Evolutionary conservation across 2,888 invertebrate genomes (phyloP), one percentile per base, ranked within the genome.

Genomic region (Colletes collaris): DNA sequence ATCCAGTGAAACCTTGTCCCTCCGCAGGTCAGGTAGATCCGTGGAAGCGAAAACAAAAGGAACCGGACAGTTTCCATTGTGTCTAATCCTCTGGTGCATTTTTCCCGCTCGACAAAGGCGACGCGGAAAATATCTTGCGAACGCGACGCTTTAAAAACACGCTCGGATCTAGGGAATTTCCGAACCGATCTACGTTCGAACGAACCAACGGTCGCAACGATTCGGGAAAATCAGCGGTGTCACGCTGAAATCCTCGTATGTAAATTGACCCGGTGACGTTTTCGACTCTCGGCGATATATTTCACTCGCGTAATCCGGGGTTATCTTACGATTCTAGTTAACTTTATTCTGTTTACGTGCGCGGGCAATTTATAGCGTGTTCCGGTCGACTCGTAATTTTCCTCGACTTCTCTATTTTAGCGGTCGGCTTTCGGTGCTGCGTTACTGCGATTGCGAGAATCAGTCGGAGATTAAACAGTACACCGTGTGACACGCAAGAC

Each of bases 311-410:
- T 62, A 74, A 74, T 69, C 52, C 68, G 7, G 35, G 11, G 53
- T 46, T 64, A 68, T 75, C 52, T 55, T 58, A 60, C 68, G 63
- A 56, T 55, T 56, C 49, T n/a, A 7, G 58, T 64, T 55, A 70
- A 75, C 69, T 75, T 76, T 66, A 76, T 66, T 76, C 66, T 55
- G 53, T 65, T 67, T 67, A 63, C 52, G 40, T 13, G 52, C 63
- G 4, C 6, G 13, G 0, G 35, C 37, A 50, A 78, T 78, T 78
- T 75, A 75, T 53, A n/a, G 66, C 13, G 8, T 16, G 50, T 11
- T 19, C 16, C 65, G 13, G 19, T 4, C 13, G 46, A 56, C 65
- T 46, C 65, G 66, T 60, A 66, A 66, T 62, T 75, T 76, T 50
- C 10, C 59, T 13, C 37, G 55, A 27, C 55, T 56, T 13, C 50